Conservation (phyloP, 2,797 vertebrate species). For the Pangasius krempfi region DNA sequence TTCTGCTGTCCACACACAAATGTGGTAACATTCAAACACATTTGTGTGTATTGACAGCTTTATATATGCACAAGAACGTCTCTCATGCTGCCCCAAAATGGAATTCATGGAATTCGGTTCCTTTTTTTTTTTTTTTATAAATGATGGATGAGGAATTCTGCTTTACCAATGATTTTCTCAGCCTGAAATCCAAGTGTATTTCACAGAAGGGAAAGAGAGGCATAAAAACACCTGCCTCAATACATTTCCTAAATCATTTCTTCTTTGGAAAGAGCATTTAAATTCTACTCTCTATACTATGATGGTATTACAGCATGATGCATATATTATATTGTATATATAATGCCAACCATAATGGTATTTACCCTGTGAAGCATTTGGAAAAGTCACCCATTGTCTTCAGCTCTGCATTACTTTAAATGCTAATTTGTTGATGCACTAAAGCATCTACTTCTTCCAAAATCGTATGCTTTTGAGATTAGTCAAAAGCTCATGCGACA, state of each 20-base stretch:
- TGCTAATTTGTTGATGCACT: conserved; percentile 34
- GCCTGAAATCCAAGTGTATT: not conserved
- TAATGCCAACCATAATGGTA: not conserved
- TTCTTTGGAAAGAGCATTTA: not conserved
- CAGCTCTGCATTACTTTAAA: conserved; percentile 24
- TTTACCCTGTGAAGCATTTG: conserved; percentile 1
- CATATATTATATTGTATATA: conserved; percentile 5
- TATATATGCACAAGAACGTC: not conserved
- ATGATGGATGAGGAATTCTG: conserved; percentile 3
- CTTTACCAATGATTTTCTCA: not conserved
- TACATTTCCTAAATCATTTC: not conserved
- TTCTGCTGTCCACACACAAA: not conserved
- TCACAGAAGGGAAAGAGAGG: not conserved
- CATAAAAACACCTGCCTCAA: not conserved
- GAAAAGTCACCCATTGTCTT: conserved; percentile 11
- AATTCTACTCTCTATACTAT: not conserved
- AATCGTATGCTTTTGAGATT: conserved; percentile 37
- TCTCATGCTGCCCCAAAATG: not conserved
- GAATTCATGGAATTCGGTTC: not conserved
- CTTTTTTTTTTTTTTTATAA: not conserved
- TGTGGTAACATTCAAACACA: not conserved
- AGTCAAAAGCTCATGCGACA: conserved; percentile 13
- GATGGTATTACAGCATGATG: not conserved
- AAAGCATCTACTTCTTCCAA: conserved; percentile 26
- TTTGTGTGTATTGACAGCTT: not conserved